phyloP scores from a whole-genome alignment of 2,888 invertebrate genomes.

The Ceramica pisi region DNA sequence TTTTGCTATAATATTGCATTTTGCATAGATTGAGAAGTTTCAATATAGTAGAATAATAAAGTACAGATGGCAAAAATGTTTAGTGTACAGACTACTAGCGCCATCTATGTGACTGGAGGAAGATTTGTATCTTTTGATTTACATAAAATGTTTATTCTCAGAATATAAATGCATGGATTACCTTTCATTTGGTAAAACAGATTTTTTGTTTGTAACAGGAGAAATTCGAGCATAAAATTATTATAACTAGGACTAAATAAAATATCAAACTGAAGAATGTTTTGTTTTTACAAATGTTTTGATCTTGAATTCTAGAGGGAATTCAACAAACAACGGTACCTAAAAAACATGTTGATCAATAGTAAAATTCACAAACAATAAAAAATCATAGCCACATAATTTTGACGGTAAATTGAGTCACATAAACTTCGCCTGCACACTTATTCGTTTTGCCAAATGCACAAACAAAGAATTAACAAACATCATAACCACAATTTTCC shows the following conservation, averaged over 20 bases:
- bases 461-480: constrained; percentile 24
- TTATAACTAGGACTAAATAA: no score
- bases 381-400: background rate
- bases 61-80: constrained; percentile 19
- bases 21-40: constrained; percentile 38
- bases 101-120: background rate
- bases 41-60: background rate
- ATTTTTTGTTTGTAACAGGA: background rate
- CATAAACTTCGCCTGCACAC: background rate
- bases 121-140: background rate
- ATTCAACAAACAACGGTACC: background rate
- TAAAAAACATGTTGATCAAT: background rate
- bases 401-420: background rate
- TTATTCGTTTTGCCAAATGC: background rate
- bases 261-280: no score
- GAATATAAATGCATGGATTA: background rate
- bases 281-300: no score
- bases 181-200: background rate
- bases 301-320: background rate
- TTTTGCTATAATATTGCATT: constrained; percentile 33
- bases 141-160: no score
- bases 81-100: constrained; percentile 7
- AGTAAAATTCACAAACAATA: background rate
- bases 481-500: constrained; percentile 8
- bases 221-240: no score